These are phyloP conservation scores for Ceratitis capitata DNA, from an alignment of 1,140 invertebrate species.

Conservation along the genomic window DNA sequence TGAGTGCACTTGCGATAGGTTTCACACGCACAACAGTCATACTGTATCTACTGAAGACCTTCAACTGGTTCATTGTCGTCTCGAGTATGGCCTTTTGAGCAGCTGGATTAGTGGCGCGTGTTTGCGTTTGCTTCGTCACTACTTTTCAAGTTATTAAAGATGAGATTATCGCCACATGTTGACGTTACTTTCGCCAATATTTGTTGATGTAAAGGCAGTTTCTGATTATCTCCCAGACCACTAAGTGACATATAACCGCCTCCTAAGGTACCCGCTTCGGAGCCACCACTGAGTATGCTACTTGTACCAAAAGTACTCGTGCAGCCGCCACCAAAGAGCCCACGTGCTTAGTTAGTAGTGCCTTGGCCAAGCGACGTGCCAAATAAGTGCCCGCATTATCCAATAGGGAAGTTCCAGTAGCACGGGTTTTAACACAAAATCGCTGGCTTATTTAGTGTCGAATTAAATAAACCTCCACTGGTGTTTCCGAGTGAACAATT, in stretches of 20 bases:
- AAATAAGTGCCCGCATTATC: conserved; percentile 61
- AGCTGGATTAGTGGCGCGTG: conserved; percentile 78
- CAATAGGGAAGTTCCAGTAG: conserved; percentile 64
- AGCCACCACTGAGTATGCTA: conserved; percentile 48
- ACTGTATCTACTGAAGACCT: conserved; percentile 72
- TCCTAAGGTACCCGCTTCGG: conserved; percentile 38
- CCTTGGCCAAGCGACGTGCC: conserved; percentile 46
- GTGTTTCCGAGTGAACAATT: conserved; percentile 59
- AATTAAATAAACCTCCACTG: conserved; percentile 68
- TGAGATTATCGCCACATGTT: conserved; percentile 81
- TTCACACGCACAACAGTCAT: conserved; percentile 72
- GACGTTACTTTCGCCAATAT: conserved; percentile 75
- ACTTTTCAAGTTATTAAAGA: conserved; percentile 76
- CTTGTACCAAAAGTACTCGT: conserved; percentile 48
- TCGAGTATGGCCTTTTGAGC: conserved; percentile 73
- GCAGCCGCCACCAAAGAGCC: conserved; percentile 67
- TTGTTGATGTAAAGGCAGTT: conserved; percentile 73
- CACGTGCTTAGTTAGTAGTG: conserved; percentile 51
- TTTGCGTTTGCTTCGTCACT: conserved; percentile 73
- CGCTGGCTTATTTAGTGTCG: conserved; percentile 67
- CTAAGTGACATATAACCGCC: conserved; percentile 38
- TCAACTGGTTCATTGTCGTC: conserved; percentile 68
- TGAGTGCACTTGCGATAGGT: conserved; percentile 67
- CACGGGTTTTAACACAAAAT: conserved; percentile 66
- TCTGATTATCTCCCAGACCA: conserved; percentile 51